These are phyloP conservation scores for Xanthorhoe designata DNA, from an alignment of 2,888 invertebrate species.

Conservation along the genomic window DNA sequence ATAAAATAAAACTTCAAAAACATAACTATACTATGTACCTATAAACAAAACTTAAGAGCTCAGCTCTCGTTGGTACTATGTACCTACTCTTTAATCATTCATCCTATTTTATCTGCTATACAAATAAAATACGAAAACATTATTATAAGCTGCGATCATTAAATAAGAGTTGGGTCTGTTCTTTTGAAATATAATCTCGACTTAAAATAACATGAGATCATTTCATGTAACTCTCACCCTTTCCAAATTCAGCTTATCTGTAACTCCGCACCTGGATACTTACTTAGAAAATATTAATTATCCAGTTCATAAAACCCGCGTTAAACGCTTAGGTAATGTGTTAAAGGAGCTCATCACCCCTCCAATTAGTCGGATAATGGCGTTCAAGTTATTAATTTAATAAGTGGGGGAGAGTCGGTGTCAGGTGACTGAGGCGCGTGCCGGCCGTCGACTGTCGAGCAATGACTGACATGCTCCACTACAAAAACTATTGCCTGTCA, in stretches of 20 bases:
- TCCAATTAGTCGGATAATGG: conserved; percentile 83
- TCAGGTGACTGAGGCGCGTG: conserved; percentile 43
- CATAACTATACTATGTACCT: no score
- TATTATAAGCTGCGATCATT: neutral
- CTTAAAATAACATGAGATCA: neutral
- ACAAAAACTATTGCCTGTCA: neutral
- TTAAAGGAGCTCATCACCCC: conserved; percentile 81
- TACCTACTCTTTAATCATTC: no score
- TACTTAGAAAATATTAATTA: conserved; percentile 70
- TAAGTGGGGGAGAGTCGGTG: conserved; percentile 68
- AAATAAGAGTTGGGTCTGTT: neutral
- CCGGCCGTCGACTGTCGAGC: conserved; percentile 10
- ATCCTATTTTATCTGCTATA: no score
- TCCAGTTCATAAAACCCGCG: conserved; percentile 78
- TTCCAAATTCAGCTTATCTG: conserved; percentile 6
- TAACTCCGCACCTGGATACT: conserved; percentile 32
- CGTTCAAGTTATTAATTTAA: conserved; percentile 85
- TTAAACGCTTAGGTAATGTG: conserved; percentile 80
- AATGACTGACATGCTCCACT: conserved; percentile 28
- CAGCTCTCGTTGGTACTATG: no score
- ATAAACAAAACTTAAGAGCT: no score
- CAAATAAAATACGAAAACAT: neutral
- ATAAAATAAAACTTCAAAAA: no score
- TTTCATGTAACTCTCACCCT: conserved; percentile 1
- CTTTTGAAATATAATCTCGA: neutral